Evolutionary conservation across 2,797 vertebrate species (phyloP), one percentile per base, ranked within the genome.

Genomic region (Enteromius thamalakanensis): DNA sequence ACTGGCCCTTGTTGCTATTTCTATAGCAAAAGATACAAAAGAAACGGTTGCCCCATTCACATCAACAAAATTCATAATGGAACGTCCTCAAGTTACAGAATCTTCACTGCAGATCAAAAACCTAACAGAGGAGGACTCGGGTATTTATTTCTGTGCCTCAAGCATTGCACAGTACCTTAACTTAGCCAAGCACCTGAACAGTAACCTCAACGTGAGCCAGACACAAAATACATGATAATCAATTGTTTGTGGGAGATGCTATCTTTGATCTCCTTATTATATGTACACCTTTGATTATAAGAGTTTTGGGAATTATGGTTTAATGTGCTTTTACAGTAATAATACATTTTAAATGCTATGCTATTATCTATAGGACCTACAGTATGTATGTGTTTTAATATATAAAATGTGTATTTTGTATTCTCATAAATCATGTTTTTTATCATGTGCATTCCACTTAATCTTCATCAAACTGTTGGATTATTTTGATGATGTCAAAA

Each of bases 71-170:
- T 85, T 85, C 42, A 71, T 0, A 8, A 87, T 94, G 87, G 23
- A 23, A 1, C 87, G 88, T 65, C 79, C 84, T 14, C 2, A 88
- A 6, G 3, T 80, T 0, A 0, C 37, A 29, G 29, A 21, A 0
- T 82, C 88, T 6, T 68, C 80, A 2, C 85, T 93, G 76, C 40
- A 82, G 81, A 83, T 90, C 15, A 79, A 74, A 2, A 12, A 26
- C 4, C 34, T 82, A 1, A 45, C 74, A 11, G 14, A 65, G 47
- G 79, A 0, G 64, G 91, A 93, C 85, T 88, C 90, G 0, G 92
- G 89, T 71, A 85, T 90, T 26, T 95, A 93, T 89, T 92, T 92
- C 85, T 94, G 93, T 14, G 90, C 91, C 1, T 88, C 89, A 0
- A 89, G 89, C 4, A 60, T 1, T 21, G 55, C 90, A 93, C 91